Evolutionary conservation across 2,113 vertebrate genomes (phyloP).

Genomic region (Megaceryle maxima): DNA sequence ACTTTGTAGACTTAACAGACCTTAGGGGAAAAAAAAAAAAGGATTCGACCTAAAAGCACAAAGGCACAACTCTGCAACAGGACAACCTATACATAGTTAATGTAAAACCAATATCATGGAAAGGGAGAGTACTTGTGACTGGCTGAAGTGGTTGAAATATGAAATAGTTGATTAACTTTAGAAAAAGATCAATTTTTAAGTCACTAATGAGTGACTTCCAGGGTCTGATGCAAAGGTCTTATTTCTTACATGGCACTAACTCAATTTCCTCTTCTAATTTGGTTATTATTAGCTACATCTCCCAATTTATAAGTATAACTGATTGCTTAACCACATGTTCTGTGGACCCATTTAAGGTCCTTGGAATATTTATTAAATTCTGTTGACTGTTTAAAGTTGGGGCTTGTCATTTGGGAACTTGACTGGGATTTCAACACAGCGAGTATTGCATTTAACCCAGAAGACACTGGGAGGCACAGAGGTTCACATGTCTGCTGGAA

Average conservation of each 20-base stretch:
- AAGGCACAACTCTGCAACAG: background rate
- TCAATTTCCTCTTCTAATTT: conserved; percentile 31
- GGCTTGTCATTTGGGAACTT: background rate
- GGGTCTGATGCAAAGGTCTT: background rate
- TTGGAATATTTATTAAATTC: background rate
- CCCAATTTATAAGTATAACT: background rate
- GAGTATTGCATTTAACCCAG: background rate
- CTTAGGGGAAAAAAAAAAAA: background rate
- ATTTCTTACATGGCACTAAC: conserved; percentile 3
- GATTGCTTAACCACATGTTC: background rate
- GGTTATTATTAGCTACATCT: conserved; percentile 3
- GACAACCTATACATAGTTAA: background rate
- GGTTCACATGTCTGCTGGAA: background rate
- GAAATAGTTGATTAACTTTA: background rate
- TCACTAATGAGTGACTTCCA: background rate
- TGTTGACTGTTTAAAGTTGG: background rate
- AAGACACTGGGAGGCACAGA: background rate
- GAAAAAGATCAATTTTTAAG: background rate
- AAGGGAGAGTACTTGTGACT: background rate
- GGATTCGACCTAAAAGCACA: background rate
- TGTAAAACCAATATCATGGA: background rate
- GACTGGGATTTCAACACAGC: background rate
- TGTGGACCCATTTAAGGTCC: background rate
- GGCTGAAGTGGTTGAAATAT: background rate
- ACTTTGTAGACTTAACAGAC: background rate